These are phyloP conservation scores for Epizoanthus fatuus DNA, from an alignment of 92 coral and sea anemone species.

Conservation along the genomic window DNA sequence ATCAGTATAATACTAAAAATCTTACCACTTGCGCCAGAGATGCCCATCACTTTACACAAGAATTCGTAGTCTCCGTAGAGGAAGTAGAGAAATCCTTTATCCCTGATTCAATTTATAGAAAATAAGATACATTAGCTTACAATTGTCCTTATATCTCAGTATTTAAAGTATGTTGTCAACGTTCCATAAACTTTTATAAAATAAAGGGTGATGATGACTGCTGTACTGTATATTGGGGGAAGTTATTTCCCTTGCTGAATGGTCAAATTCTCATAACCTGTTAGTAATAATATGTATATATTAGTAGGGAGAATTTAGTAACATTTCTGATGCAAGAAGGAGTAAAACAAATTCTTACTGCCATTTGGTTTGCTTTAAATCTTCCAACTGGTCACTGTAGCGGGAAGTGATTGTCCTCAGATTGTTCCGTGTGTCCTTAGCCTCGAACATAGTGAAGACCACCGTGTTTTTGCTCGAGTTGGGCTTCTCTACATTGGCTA, in stretches of 20 bases:
- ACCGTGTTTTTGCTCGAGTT: too few species aligned
- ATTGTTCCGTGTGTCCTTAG: too few species aligned
- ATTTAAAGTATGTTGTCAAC: neutral
- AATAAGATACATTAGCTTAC: neutral
- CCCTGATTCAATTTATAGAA: neutral
- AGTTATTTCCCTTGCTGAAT: neutral
- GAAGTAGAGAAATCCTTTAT: neutral
- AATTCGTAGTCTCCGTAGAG: neutral
- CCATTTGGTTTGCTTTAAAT: too few species aligned
- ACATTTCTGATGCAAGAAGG: too few species aligned
- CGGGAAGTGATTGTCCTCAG: too few species aligned
- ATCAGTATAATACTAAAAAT: neutral
- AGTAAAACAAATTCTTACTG: too few species aligned
- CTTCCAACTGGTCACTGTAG: too few species aligned
- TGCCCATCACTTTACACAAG: neutral
- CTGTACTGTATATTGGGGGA: too few species aligned
- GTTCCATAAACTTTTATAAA: neutral
- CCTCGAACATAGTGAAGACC: too few species aligned
- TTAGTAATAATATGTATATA: neutral
- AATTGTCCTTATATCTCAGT: neutral
- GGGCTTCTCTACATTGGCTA: too few species aligned
- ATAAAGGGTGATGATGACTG: neutral
- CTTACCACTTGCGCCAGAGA: conserved; percentile 6
- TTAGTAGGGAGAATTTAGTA: neutral
- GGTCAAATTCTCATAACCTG: neutral